Conservation (phyloP, 2,113 vertebrate genomes). For the Phasianus colchicus region DNA sequence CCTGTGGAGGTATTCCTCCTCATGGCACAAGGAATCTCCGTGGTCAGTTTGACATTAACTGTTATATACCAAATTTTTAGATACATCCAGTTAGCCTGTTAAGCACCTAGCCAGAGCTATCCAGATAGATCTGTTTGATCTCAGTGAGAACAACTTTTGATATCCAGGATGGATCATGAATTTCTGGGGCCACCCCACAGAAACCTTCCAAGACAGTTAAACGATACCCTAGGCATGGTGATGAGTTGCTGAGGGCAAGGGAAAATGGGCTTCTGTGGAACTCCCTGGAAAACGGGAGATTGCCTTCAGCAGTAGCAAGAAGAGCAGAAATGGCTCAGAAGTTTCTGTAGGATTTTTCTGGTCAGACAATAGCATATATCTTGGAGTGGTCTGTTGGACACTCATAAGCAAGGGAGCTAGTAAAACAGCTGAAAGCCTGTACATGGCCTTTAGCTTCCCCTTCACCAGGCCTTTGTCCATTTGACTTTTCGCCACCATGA, state of each 20-base stretch:
- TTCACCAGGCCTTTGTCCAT: not conserved
- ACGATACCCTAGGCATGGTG: accelerated
- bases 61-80: not conserved
- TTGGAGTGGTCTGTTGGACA: not conserved
- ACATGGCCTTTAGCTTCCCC: not conserved
- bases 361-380: accelerated
- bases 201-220: not conserved
- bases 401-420: not conserved
- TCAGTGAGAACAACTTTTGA: not conserved
- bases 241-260: not conserved
- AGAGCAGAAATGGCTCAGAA: not conserved
- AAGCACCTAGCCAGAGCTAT: not conserved
- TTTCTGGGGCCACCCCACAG: not conserved
- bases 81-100: not conserved
- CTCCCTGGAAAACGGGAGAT: not conserved
- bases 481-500: not conserved
- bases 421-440: not conserved
- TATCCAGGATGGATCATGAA: not conserved
- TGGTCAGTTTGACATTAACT: not conserved
- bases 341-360: not conserved
- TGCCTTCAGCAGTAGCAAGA: not conserved
- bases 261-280: not conserved
- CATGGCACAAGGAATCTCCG: not conserved
- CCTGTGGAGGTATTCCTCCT: not conserved
- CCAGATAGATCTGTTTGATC: not conserved